Percentiles rank a stretch among this genome's conserved stretches.
Evolutionary conservation across 2,888 invertebrate genomes (phyloP).

Genomic region (Aricia artaxerxes): DNA sequence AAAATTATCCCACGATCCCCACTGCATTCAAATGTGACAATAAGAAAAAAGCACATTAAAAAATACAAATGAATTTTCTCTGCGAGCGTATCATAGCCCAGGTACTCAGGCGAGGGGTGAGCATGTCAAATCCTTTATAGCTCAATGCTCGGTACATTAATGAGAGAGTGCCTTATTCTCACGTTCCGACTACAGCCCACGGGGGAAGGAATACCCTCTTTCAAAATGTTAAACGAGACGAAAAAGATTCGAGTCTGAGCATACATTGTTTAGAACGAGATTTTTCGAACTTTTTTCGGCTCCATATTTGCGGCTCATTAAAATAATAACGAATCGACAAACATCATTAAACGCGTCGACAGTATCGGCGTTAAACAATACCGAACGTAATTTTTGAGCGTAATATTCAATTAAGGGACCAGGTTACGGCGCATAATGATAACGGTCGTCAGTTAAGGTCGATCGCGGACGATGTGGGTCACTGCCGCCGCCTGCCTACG

Average conservation of each 20-base stretch:
- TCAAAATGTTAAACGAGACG: slow-evolving; percentile 21
- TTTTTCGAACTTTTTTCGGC: not conserved
- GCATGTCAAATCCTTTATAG: slow-evolving; percentile 6
- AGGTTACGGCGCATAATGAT: slow-evolving; percentile 48
- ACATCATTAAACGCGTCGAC: not conserved
- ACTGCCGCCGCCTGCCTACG: slow-evolving; percentile 65
- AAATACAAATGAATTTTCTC: slow-evolving; percentile 14
- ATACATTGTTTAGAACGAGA: not conserved
- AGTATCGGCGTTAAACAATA: not conserved
- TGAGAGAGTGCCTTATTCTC: slow-evolving; percentile 25
- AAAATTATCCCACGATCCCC: not conserved
- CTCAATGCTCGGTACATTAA: slow-evolving; percentile 14
- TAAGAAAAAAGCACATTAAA: not conserved
- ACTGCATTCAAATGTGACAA: not conserved
- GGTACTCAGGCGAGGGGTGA: not conserved
- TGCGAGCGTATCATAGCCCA: not conserved
- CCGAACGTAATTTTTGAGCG: not conserved
- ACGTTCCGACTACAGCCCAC: not conserved
- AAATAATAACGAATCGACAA: not conserved
- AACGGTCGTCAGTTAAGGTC: slow-evolving; percentile 22
- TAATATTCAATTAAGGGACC: slow-evolving; percentile 37
- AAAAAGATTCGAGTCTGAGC: not conserved
- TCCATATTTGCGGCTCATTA: not conserved
- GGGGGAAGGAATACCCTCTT: slow-evolving; percentile 11
- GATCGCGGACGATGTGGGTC: slow-evolving; percentile 61